phyloP scores from a whole-genome alignment of 2,888 invertebrate genomes.

The Tenodera sinensis region DNA sequence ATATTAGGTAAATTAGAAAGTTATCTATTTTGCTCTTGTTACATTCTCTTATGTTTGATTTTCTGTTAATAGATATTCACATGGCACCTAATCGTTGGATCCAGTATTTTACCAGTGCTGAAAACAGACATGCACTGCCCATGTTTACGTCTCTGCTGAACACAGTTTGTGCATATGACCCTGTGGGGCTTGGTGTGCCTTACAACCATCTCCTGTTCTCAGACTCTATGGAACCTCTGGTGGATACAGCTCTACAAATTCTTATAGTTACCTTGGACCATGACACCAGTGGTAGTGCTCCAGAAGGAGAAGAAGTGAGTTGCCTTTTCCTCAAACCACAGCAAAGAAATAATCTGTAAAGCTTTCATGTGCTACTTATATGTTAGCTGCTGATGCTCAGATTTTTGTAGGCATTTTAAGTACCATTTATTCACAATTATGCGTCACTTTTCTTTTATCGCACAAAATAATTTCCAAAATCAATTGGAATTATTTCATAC shows the following conservation, averaged over 20 bases:
- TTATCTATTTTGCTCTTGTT: too few relatives aligned
- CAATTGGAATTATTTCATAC: too few relatives aligned
- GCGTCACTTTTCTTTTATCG: too few relatives aligned
- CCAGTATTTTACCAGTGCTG: slow-evolving; percentile 58
- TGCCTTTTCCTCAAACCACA: not conserved
- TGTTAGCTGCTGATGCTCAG: too few relatives aligned
- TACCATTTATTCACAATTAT: too few relatives aligned
- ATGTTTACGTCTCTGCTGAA: slow-evolving; percentile 97
- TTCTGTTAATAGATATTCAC: slow-evolving; percentile 38
- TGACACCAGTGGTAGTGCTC: slow-evolving; percentile 65
- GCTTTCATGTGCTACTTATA: too few relatives aligned
- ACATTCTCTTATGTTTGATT: not conserved
- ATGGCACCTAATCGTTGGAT: slow-evolving; percentile 57
- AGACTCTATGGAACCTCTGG: slow-evolving; percentile 89
- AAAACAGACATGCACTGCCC: slow-evolving; percentile 86
- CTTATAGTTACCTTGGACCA: slow-evolving; percentile 95
- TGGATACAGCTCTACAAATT: slow-evolving; percentile 89
- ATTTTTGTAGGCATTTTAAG: too few relatives aligned
- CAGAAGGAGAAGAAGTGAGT: slow-evolving; percentile 62
- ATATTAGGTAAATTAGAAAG: too few relatives aligned
- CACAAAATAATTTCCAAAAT: too few relatives aligned
- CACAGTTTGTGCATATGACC: slow-evolving; percentile 95
- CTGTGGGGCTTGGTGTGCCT: slow-evolving; percentile 94
- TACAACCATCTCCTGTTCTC: slow-evolving; percentile 96
- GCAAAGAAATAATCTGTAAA: too few relatives aligned